Conservation (phyloP, 2,888 invertebrate genomes). For the Drosophila nr. perissopoda region DNA sequence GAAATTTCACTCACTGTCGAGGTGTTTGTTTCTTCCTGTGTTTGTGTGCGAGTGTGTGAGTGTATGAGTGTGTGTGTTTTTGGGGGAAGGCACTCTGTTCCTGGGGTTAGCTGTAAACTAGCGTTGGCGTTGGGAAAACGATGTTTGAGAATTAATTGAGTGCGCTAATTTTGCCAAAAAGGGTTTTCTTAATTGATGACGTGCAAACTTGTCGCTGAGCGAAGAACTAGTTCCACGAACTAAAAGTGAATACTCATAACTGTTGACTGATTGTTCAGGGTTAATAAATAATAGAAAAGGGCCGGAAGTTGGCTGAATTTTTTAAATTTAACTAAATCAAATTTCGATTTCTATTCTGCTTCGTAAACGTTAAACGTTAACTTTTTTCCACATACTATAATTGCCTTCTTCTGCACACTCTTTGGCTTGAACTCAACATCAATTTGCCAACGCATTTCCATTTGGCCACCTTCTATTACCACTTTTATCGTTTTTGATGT, state of each 20-base stretch:
- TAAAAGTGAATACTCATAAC: constrained; percentile 10
- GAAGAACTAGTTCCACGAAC: constrained; percentile 36
- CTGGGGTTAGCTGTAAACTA: constrained; percentile 19
- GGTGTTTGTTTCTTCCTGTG: constrained; percentile 27
- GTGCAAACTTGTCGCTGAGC: constrained; percentile 14
- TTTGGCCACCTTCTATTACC: constrained; percentile 1
- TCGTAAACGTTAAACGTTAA: neutral
- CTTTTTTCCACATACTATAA: neutral
- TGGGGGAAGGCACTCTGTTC: neutral
- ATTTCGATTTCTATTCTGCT: neutral
- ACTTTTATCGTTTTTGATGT: neutral
- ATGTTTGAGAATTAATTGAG: constrained; percentile 76
- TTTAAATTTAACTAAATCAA: neutral
- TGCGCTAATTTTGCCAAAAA: constrained; percentile 75
- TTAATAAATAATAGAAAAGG: neutral
- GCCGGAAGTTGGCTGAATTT: neutral
- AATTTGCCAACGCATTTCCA: constrained; percentile 8
- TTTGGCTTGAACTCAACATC: neutral
- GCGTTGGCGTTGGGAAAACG: constrained; percentile 49
- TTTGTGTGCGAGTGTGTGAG: constrained; percentile 20
- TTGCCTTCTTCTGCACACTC: neutral
- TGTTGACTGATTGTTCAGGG: constrained; percentile 16
- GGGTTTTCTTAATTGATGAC: constrained; percentile 73
- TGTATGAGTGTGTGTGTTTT: constrained; percentile 8
- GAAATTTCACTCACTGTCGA: constrained; percentile 77